Percentiles rank a stretch among this genome's conserved stretches.
These are phyloP conservation scores for Rotaria sp. DNA, from an alignment of 2,888 invertebrate species.

Conservation along the genomic window DNA sequence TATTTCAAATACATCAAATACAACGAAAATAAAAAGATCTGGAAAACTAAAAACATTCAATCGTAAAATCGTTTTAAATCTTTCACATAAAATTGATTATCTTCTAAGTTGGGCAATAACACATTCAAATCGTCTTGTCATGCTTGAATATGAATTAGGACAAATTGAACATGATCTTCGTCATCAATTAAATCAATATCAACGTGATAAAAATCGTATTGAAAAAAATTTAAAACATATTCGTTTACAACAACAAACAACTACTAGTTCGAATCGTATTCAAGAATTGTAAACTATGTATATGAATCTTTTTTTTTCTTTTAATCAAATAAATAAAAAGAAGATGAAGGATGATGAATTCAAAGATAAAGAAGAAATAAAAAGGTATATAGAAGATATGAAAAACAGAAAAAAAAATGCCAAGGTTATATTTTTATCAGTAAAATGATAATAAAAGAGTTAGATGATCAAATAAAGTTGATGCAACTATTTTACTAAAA, in stretches of 20 bases:
- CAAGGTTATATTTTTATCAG: background rate
- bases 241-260: background rate
- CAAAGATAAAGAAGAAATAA: background rate
- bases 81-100: slow-evolving; percentile 24
- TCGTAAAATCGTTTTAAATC: background rate
- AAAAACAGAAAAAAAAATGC: background rate
- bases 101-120: slow-evolving; percentile 9
- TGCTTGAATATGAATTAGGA: slow-evolving; percentile 3
- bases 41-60: background rate
- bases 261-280: background rate
- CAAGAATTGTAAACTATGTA: background rate
- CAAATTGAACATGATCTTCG: background rate
- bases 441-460: background rate
- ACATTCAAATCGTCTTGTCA: background rate
- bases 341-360: background rate
- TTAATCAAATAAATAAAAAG: background rate
- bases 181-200: background rate
- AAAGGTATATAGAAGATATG: background rate
- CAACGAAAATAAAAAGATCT: background rate
- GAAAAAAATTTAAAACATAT: slow-evolving; percentile 20
- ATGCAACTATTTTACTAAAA: background rate
- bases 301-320: background rate
- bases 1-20: background rate
- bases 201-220: background rate
- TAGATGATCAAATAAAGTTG: background rate